Conservation (phyloP, 1,140 invertebrate species). For the Nebria ingens region DNA sequence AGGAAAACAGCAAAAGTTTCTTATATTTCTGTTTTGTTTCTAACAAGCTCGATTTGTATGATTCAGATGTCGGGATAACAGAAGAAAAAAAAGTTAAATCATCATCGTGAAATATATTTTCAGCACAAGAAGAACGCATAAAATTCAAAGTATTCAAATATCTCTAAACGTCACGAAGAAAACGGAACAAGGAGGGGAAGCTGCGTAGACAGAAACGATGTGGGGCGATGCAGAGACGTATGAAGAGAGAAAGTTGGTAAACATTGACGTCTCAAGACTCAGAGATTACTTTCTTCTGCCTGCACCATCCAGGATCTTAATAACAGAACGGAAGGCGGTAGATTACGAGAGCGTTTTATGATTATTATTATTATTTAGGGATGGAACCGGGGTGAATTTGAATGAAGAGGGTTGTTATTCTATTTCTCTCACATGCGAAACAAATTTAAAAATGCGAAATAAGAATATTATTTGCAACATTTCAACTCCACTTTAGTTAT, state of each 20-base stretch:
- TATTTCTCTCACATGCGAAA: too few relatives aligned
- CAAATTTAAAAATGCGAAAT: too few relatives aligned
- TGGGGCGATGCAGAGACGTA: too few relatives aligned
- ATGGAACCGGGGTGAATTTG: too few relatives aligned
- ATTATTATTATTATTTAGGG: too few relatives aligned
- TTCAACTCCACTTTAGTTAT: too few relatives aligned
- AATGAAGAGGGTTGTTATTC: too few relatives aligned
- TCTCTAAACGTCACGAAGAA: background rate
- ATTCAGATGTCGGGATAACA: background rate
- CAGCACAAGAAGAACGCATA: background rate
- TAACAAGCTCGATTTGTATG: conserved; percentile 4
- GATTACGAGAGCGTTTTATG: conserved; percentile 4
- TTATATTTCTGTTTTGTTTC: background rate
- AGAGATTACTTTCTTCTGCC: conserved; percentile 7
- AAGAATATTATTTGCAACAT: too few relatives aligned
- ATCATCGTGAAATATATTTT: too few relatives aligned
- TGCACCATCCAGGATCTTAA: conserved; percentile 1
- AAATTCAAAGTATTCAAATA: conserved; percentile 5
- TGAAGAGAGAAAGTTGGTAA: background rate
- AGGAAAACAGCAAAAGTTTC: background rate
- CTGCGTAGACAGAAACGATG: too few relatives aligned
- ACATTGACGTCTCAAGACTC: background rate
- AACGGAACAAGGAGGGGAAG: too few relatives aligned
- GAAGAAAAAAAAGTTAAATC: background rate
- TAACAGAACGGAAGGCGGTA: conserved; percentile 3